Evolutionary conservation across 2,113 vertebrate genomes (phyloP).

Genomic region (Urocynchramus pylzowi): DNA sequence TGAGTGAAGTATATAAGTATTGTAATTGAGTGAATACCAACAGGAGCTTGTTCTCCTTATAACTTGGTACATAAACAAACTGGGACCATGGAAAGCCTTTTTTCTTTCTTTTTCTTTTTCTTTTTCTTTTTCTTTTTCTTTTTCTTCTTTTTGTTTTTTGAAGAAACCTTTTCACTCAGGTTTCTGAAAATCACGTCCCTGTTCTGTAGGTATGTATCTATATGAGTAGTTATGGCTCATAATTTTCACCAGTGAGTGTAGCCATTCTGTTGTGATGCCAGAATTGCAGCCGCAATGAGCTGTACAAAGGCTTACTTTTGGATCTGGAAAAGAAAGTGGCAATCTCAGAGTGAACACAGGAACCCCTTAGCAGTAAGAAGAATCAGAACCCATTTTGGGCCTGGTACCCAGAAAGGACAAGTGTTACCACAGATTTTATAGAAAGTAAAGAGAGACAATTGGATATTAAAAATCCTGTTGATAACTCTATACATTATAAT

Average conservation of each 20-base stretch:
- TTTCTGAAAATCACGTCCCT: background rate
- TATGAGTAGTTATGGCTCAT: background rate
- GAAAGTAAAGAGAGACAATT: background rate
- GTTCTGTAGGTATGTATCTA: background rate
- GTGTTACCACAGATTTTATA: background rate
- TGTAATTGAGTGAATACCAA: background rate
- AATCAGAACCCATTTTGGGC: background rate
- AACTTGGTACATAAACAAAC: background rate
- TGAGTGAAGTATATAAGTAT: background rate
- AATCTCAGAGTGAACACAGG: background rate
- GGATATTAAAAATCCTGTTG: background rate
- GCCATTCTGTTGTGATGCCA: background rate
- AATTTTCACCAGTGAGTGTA: background rate
- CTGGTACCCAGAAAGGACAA: background rate
- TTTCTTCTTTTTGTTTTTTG: too few species aligned
- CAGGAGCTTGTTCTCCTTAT: background rate
- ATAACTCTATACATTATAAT: background rate
- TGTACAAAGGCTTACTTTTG: background rate
- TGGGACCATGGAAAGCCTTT: background rate
- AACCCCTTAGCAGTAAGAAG: background rate
- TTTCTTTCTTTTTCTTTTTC: too few species aligned
- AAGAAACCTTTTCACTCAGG: rapidly evolving
- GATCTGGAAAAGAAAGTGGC: background rate
- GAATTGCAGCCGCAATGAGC: background rate
- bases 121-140: too few species aligned